Base-by-base conservation (phyloP, 2,888 invertebrate genomes). In the Cheilosia impressa region DNA sequence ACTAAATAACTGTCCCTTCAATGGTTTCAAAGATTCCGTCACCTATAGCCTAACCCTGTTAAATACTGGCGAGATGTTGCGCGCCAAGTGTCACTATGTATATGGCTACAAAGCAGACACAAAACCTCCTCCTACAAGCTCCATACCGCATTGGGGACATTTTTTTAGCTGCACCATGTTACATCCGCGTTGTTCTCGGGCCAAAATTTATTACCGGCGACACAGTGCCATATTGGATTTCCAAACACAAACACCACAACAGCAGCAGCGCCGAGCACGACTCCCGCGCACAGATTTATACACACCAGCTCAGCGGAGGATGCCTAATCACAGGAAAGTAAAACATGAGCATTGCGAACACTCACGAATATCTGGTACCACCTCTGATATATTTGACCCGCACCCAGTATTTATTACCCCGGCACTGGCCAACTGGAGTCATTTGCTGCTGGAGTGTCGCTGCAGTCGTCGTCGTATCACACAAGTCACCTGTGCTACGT, bases 341-440 rank as follows among this genome's bases (percentile, higher is more conserved):
- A 60, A 66, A 71, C 81, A 58, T 76, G 63, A 77, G 71, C 85
- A 72, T 80, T 80, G 76, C 72, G 69, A 80, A 76, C 55, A 57
- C 75, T 76, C 85, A 85, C 85, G 85, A 85, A 81, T 81, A 76
- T 72, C 81, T 81, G 76, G 85, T 85, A 77, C 72, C 80, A 85
- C 81, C 81, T 81, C 85, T 85, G 81, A 85, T 77, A 81, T 85
- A 85, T 85, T 77, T 85, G 85, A 85, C 85, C 85, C 81, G 81
- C 81, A 76, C 76, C 77, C 81, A 66, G 81, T 81, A 85, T 85
- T 85, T 85, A 85, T 85, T 85, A 81, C 81, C 72, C 45, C 81
- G 38, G 57, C 84, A 84, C 80, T 75, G 85, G 71, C 76, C 85
- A 77, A 81, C 75, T 77, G 72, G 85, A 85, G 81, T 85, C 80